A percentile compares a stretch with the other conserved stretches of the same genome.
Conservation (phyloP, 2,797 vertebrate species). For the Orestias chungarensis region DNA sequence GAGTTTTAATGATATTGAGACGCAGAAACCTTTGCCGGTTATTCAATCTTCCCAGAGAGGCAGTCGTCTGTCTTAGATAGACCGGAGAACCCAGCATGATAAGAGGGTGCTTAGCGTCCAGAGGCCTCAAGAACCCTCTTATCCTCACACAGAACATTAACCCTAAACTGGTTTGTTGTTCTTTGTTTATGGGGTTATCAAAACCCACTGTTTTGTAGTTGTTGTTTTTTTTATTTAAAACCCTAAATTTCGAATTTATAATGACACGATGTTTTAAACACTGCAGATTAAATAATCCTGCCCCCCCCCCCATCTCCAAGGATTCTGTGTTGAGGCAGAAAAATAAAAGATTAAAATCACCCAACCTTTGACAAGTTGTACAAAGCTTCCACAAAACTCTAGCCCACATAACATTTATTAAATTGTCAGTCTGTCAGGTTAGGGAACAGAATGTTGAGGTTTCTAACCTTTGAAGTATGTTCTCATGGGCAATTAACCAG, state of each 20-base stretch:
- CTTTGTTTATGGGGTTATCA: neutral
- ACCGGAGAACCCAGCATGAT: too few relatives aligned
- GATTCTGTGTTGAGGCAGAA: neutral
- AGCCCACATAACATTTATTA: too few relatives aligned
- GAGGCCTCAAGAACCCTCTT: neutral
- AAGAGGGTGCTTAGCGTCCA: neutral
- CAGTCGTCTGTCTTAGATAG: neutral
- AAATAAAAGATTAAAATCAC: too few relatives aligned
- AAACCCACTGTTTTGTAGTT: neutral
- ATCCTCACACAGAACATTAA: neutral
- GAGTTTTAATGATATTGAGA: slow-evolving; percentile 15
- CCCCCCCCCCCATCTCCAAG: neutral
- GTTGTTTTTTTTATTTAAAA: neutral
- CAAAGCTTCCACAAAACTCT: neutral
- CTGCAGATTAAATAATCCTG: neutral
- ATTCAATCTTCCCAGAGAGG: too few relatives aligned
- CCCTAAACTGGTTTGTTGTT: neutral
- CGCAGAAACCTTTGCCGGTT: slow-evolving; percentile 21
- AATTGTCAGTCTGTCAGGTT: neutral
- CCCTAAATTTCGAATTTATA: neutral
- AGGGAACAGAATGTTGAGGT: too few relatives aligned
- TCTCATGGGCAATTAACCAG: neutral
- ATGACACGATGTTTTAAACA: neutral
- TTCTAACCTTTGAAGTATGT: neutral
- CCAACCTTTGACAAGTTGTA: too few relatives aligned